phyloP scores from a whole-genome alignment of 2,888 invertebrate genomes.

The Xestoiulus laeticollis region DNA sequence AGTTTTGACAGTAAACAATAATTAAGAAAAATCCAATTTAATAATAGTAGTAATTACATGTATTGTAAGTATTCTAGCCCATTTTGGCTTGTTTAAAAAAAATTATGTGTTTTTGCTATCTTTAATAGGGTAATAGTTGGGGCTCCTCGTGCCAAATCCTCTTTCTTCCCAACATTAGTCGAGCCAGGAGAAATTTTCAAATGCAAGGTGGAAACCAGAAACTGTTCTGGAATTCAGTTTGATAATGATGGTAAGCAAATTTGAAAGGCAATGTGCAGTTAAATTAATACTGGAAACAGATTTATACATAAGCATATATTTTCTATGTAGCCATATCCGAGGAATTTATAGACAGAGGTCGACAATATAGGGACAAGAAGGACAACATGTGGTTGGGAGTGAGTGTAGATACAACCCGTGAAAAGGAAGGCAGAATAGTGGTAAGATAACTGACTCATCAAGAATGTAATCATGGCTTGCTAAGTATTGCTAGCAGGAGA shows the following conservation, averaged over 20 bases:
- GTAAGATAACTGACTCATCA: not conserved
- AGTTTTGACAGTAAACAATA: too few relatives aligned
- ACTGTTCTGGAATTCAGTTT: not conserved
- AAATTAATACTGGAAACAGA: not conserved
- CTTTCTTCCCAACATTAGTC: slow-evolving; percentile 62
- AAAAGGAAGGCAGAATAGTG: slow-evolving; percentile 42
- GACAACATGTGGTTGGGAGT: slow-evolving; percentile 51
- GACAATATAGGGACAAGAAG: not conserved
- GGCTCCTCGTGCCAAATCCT: slow-evolving; percentile 69
- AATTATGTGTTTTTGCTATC: not conserved
- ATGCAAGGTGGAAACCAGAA: slow-evolving; percentile 61
- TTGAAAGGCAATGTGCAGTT: too few relatives aligned
- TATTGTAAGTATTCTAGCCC: too few relatives aligned
- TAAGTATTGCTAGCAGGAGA: not conserved
- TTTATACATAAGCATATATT: not conserved
- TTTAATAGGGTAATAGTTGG: slow-evolving; percentile 67
- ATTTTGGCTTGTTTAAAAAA: too few relatives aligned
- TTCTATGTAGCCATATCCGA: not conserved
- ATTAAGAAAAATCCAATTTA: too few relatives aligned
- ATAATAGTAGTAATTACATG: too few relatives aligned
- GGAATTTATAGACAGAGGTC: not conserved
- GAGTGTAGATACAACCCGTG: slow-evolving; percentile 47
- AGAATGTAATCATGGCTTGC: not conserved
- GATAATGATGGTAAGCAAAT: not conserved
- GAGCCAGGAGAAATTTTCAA: slow-evolving; percentile 70